Conservation (phyloP, 2,888 invertebrate genomes). For the Ferdinandea cuprea region DNA sequence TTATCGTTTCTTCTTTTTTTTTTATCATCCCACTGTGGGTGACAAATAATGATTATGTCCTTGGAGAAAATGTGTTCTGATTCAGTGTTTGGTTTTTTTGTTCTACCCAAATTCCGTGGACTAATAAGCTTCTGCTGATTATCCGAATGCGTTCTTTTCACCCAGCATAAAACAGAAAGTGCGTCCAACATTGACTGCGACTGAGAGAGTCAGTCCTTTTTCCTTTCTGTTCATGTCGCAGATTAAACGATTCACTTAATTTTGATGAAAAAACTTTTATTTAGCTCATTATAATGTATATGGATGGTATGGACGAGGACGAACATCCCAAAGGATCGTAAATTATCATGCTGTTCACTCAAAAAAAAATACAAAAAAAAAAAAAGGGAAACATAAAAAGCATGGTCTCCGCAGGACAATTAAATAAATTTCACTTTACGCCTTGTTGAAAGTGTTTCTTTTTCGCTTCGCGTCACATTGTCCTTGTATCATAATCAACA, state of each 20-base stretch:
- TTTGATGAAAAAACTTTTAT: constrained; percentile 72
- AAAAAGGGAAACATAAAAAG: constrained; percentile 16
- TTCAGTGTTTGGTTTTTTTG: constrained; percentile 8
- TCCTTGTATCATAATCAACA: constrained; percentile 53
- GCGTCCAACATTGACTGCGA: constrained; percentile 4
- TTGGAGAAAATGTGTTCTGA: constrained; percentile 53
- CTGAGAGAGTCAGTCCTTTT: background rate
- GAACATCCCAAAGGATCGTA: constrained; percentile 32
- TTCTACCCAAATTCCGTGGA: constrained; percentile 20
- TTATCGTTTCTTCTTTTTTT: constrained; percentile 14
- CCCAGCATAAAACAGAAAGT: constrained; percentile 7
- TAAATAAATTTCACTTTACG: constrained; percentile 64
- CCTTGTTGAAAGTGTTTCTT: constrained; percentile 24
- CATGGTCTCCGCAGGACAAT: constrained; percentile 53
- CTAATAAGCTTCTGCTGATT: constrained; percentile 58
- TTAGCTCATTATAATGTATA: constrained; percentile 60
- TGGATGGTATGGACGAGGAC: constrained; percentile 46
- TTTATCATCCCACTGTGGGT: constrained; percentile 34
- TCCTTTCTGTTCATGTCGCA: constrained; percentile 39
- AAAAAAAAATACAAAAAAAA: no score
- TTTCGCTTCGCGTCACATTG: background rate
- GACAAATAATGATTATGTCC: constrained; percentile 63
- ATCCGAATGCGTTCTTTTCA: constrained; percentile 37
- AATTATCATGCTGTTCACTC: constrained; percentile 21
- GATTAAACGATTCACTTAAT: constrained; percentile 70